Percentiles rank a stretch among this genome's conserved stretches.
Evolutionary conservation across 2,888 invertebrate genomes (phyloP).

Genomic region (Oscheius myriophilus): DNA sequence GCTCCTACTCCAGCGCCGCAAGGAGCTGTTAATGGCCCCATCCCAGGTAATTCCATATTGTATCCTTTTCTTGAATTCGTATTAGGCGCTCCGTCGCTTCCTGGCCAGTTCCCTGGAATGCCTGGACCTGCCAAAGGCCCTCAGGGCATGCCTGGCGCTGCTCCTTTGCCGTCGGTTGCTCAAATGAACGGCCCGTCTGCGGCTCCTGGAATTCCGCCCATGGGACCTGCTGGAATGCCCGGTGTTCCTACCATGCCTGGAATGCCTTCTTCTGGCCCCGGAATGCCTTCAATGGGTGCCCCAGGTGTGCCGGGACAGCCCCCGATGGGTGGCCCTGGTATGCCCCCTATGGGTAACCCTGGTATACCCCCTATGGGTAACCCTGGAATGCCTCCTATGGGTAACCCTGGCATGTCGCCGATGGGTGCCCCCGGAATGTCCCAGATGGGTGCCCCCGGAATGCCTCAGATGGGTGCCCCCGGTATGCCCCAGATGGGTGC

Average conservation of each 20-base stretch:
- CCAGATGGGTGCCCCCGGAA: constrained; percentile 11
- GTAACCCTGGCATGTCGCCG: constrained; percentile 16
- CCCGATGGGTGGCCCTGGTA: not conserved
- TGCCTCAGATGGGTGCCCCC: constrained; percentile 20
- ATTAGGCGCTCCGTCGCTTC: constrained; percentile 15
- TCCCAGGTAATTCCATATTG: not conserved
- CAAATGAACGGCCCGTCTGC: not conserved
- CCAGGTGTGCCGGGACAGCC: not conserved
- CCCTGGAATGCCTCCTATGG: constrained; percentile 6
- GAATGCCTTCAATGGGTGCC: constrained; percentile 17
- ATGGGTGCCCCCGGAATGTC: constrained; percentile 2
- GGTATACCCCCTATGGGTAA: constrained; percentile 7
- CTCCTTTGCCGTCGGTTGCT: not conserved
- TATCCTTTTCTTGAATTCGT: not conserved
- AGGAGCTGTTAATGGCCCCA: constrained; percentile 6
- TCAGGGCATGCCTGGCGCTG: constrained; percentile 13
- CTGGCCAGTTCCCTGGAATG: constrained; percentile 25
- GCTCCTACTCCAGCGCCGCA: constrained; percentile 17
- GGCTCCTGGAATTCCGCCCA: not conserved
- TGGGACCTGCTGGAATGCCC: constrained; percentile 21
- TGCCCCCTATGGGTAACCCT: not conserved
- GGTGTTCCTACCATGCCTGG: constrained; percentile 28
- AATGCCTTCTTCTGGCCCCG: constrained; percentile 21
- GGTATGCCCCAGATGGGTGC: constrained; percentile 2
- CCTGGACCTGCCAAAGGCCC: not conserved